A percentile compares a stretch with the other conserved stretches of the same genome.
Evolutionary conservation across 2,797 vertebrate species (phyloP).

Genomic region (Taeniopygia guttata): DNA sequence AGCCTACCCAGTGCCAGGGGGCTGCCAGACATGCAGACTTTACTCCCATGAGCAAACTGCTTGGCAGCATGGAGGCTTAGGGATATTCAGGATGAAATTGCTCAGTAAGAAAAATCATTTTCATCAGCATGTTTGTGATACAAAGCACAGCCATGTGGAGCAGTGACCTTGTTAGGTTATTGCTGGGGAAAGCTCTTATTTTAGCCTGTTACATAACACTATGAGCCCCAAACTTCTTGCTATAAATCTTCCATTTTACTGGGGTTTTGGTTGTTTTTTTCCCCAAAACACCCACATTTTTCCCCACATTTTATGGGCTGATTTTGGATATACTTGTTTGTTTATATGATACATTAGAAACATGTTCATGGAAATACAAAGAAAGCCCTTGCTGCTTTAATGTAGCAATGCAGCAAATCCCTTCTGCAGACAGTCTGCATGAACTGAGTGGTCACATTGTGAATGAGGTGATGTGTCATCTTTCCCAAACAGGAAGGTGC

Average conservation of each 20-base stretch:
- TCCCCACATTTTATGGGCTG: neutral
- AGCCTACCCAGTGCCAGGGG: neutral
- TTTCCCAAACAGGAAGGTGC: neutral
- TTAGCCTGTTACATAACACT: neutral
- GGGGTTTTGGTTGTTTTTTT: fast-evolving
- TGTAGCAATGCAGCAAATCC: neutral
- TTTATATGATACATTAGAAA: neutral
- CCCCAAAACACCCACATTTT: neutral
- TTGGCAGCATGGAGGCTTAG: neutral
- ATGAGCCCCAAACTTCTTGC: neutral
- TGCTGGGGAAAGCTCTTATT: neutral
- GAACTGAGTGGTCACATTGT: neutral
- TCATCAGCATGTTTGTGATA: neutral
- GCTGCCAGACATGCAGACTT: neutral
- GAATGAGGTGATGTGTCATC: neutral
- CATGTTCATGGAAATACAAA: neutral
- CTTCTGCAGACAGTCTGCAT: neutral
- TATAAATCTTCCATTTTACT: neutral
- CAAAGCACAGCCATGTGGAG: neutral
- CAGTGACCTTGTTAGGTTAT: neutral
- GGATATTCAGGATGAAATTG: neutral
- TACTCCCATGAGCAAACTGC: neutral
- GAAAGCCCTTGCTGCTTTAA: neutral
- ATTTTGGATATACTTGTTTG: neutral
- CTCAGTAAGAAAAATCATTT: neutral